Base-by-base conservation (phyloP, 2,888 invertebrate species). In the Toxonevra muliebris region DNA sequence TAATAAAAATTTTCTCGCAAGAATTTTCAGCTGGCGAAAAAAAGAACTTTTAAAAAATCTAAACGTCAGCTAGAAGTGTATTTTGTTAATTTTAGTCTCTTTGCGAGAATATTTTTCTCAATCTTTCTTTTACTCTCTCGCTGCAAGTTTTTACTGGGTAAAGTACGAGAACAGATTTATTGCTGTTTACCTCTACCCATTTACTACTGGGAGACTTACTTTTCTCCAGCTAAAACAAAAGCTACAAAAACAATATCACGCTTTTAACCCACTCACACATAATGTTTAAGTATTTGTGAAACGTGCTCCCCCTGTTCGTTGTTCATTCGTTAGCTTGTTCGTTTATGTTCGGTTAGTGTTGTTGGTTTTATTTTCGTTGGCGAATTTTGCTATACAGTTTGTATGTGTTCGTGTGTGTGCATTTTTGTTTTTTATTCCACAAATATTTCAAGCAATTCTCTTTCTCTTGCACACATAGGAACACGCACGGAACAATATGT, bases 221-320 rank as follows among this genome's bases (percentile, higher is more conserved):
- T 48, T 15, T 48, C 48, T 13, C 48, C 10, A 48, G 13, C 57
- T 8, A 20, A 57, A 12, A 13, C 1, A 40, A 57, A 61, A 15
- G 11, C 40, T 40, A 57, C 17, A 13, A 58, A 65, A 58, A 58
- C 15, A 48, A 65, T 50, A 17, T 65, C 64, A 10, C 55, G 57
- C 50, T 64, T 55, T 64, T 64, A 64, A 64, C 64, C 64, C 64
- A 64, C 64, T 64, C 64, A 57, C 57, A 58, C 19, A 41, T 1
- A 58, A 41, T 42, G 41, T 40, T 19, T 11, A 5, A 7, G 64
- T 52, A 41, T 58, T 30, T 11, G 55, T 52, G 40, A 50, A 58
- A 65, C 50, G 64, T 50, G 40, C 50, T 50, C 42, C 17, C 57
- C 30, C 43, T 8, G 12, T 48, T 48, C 48, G 48, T 48, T 48